Evolutionary conservation across 2,113 vertebrate species (phyloP), one percentile per base, ranked within the genome.

Genomic region (Silurus asotus): DNA sequence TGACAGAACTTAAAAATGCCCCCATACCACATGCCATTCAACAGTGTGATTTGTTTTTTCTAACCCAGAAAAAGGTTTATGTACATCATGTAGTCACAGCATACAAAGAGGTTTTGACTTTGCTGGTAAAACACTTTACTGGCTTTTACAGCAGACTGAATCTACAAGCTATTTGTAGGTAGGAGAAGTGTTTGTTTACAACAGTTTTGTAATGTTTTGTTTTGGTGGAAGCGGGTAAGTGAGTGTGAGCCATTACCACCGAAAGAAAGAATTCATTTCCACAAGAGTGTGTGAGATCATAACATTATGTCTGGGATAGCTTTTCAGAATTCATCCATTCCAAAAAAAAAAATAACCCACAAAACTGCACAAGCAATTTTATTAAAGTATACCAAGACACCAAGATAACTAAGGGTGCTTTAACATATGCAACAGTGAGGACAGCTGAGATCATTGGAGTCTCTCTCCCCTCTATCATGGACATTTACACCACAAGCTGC

Each of bases 131-230:
- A 56, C 75, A 25, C 37, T 48, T 48, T 64, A 3, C 64, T 67
- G 64, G n/a, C 64, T 67, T 28, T 28, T 25, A 28, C 6, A 81
- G 20, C 72, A 89, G 90, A 89, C 84, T 90, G 88, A 87, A 88
- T 89, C 85, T 69, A 75, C 58, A 81, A 85, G 70, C 84, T 87
- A 77, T 69, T 59, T 64, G 19, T 45, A 84, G 67, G 81, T 88
- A 84, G 91, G 74, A 51, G 61, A 62, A 45, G 84, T 59, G 82
- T 88, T 89, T 91, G 89, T 92, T 92, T 91, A 91, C 80, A 81
- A 56, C 58, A 45, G 82, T 81, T 4, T 69, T 70, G 20, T 51
- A 49, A 74, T 74, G 48, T 23, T 17, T 82, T 69, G 37, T 78
- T 59, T 20, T 25, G 14, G 25, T 59, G 56, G 8, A 45, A 59